Percentiles rank a stretch among this genome's conserved stretches.
Conservation (phyloP, 2,113 vertebrate genomes). For the Patagioenas fasciata region DNA sequence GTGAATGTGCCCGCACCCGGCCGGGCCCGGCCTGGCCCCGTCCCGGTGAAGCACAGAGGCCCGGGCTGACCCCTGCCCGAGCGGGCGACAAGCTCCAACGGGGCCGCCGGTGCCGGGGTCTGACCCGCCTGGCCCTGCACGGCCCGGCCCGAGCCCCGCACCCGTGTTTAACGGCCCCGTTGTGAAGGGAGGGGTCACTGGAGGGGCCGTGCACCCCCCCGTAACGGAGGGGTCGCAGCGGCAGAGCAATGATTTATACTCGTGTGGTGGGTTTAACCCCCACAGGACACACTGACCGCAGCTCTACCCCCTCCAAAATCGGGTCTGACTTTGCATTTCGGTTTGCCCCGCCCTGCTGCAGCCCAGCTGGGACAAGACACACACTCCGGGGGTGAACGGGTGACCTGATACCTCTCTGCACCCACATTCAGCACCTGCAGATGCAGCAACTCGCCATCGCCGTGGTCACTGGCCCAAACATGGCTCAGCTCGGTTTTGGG, state of each 20-base stretch:
- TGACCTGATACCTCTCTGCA: not conserved
- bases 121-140: not conserved
- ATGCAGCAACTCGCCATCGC: accelerated
- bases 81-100: not conserved
- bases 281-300: accelerated
- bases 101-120: too few species aligned
- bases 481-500: not conserved
- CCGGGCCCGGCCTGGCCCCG: not conserved
- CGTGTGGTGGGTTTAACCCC: accelerated
- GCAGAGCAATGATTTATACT: not conserved
- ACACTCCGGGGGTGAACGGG: accelerated
- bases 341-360: accelerated
- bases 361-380: accelerated
- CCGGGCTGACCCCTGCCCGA: too few species aligned
- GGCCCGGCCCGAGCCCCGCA: not conserved
- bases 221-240: too few species aligned
- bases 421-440: not conserved
- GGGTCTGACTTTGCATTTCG: not conserved
- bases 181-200: not conserved
- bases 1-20: too few species aligned
- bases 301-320: accelerated
- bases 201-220: too few species aligned
- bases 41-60: too few species aligned
- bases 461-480: accelerated
- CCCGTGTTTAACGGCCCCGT: not conserved